These are phyloP conservation scores for Raja brachyura DNA, from an alignment of 2,113 vertebrate species.

Conservation along the genomic window DNA sequence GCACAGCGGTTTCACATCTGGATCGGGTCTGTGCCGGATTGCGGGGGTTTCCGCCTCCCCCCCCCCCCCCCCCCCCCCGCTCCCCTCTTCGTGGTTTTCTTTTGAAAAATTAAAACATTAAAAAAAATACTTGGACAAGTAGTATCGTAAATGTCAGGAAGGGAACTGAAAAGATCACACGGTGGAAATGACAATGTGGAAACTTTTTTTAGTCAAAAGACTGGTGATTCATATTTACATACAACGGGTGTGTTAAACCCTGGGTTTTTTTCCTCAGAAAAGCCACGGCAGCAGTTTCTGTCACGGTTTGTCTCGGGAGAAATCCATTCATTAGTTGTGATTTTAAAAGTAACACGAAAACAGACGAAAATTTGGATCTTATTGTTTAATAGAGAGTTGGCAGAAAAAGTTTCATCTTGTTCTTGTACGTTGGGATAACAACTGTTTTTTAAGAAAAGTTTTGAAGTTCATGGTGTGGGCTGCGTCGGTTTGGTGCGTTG, in stretches of 20 bases:
- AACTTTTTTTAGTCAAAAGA: slow-evolving; percentile 24
- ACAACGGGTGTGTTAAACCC: not conserved
- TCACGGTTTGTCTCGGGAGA: not conserved
- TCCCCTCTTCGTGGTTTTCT: not conserved
- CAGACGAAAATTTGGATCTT: not conserved
- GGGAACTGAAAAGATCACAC: not conserved
- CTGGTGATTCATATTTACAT: slow-evolving; percentile 10
- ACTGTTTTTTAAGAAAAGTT: not conserved
- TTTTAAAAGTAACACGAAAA: too few species aligned
- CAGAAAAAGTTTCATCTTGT: not conserved
- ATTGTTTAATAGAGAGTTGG: not conserved
- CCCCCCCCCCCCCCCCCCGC: not conserved
- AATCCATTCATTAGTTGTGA: not conserved
- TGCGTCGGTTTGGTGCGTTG: not conserved
- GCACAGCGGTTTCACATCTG: not conserved
- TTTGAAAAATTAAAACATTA: not conserved
- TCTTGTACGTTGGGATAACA: not conserved
- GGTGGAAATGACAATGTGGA: not conserved
- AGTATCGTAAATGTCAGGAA: not conserved
- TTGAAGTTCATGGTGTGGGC: not conserved
- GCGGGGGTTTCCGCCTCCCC: not conserved
- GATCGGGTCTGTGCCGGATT: not conserved
- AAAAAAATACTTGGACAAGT: not conserved
- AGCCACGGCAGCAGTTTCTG: not conserved
- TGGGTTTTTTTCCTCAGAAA: not conserved